phyloP scores from a whole-genome alignment of 2,113 vertebrate species.

The Phaethon lepturus region DNA sequence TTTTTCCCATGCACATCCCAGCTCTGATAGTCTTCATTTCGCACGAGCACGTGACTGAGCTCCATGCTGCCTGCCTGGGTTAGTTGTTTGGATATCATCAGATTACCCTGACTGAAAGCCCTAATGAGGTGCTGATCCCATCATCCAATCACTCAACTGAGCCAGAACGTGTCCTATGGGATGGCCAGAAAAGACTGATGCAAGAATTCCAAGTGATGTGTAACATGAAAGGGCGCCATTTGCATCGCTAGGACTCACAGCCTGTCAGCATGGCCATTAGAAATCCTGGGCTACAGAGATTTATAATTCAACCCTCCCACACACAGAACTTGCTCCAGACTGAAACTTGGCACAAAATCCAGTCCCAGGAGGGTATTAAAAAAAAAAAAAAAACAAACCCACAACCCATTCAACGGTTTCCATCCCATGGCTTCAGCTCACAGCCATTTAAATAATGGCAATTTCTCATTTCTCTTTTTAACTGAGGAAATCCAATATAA shows the following conservation, averaged over 20 bases:
- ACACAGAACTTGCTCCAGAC: constrained; percentile 65
- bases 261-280: constrained; percentile 72
- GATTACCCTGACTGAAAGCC: constrained; percentile 45
- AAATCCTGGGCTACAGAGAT: constrained; percentile 40
- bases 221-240: constrained; percentile 69
- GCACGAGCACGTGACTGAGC: background rate
- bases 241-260: constrained; percentile 45
- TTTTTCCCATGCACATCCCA: constrained; percentile 23
- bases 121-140: constrained; percentile 74
- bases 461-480: constrained; percentile 69
- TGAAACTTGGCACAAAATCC: constrained; percentile 70
- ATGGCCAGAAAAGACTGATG: constrained; percentile 53
- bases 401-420: constrained; percentile 67
- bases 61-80: background rate
- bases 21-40: background rate
- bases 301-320: constrained; percentile 74
- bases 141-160: constrained; percentile 55
- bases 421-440: constrained; percentile 52
- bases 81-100: constrained; percentile 35
- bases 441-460: constrained; percentile 59
- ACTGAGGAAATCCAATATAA: constrained; percentile 70
- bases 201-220: constrained; percentile 70
- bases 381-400: constrained; percentile 52
- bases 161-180: constrained; percentile 16
- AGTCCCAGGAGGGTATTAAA: constrained; percentile 68